Evolutionary conservation across 2,797 vertebrate genomes (phyloP).

Genomic region (Danionella dracula): DNA sequence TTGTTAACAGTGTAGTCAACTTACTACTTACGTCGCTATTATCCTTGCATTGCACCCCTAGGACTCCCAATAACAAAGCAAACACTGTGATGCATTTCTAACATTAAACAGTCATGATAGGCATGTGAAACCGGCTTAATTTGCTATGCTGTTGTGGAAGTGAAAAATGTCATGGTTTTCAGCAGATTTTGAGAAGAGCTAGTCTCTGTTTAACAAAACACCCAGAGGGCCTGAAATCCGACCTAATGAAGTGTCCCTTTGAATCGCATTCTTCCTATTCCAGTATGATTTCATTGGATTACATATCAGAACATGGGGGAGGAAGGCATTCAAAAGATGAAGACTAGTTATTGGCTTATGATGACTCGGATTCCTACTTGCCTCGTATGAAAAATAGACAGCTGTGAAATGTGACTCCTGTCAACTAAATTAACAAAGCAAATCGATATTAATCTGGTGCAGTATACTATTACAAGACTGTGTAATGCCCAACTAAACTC

Average conservation of each 20-base stretch:
- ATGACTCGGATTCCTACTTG: not conserved
- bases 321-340: conserved; percentile 33
- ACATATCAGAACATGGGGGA: conserved; percentile 37
- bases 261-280: conserved; percentile 37
- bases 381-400: conserved; percentile 9
- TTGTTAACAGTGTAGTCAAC: conserved; percentile 7
- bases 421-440: conserved; percentile 24
- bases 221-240: conserved; percentile 47
- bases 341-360: conserved; percentile 55
- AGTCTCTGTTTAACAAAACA: conserved; percentile 49
- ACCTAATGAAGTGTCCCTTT: conserved; percentile 51
- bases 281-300: conserved; percentile 57
- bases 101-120: conserved; percentile 36
- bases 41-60: not conserved
- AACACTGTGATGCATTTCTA: conserved; percentile 17
- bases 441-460: conserved; percentile 23
- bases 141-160: conserved; percentile 46
- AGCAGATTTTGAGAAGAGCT: conserved; percentile 51
- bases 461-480: conserved; percentile 5
- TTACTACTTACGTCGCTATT: conserved; percentile 7
- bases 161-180: conserved; percentile 39
- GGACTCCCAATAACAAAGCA: conserved; percentile 13
- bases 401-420: conserved; percentile 53
- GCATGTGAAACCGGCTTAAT: conserved; percentile 40
- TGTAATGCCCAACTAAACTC: conserved; percentile 28